phyloP scores from a whole-genome alignment of 2,113 vertebrate species.

The Thunnus thynnus region DNA sequence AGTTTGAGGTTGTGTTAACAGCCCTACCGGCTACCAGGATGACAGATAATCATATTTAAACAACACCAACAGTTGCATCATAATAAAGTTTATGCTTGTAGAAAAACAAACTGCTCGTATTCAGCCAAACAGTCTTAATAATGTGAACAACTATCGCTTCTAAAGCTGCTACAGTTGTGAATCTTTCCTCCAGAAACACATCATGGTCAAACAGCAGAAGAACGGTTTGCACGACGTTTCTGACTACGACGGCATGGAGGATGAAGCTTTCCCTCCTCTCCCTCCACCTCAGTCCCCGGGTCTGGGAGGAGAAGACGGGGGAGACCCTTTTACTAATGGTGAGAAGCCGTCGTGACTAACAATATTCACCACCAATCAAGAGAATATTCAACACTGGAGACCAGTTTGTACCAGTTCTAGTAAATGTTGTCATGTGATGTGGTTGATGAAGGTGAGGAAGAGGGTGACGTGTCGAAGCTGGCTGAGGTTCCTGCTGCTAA shows the following conservation, averaged over 20 bases:
- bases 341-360: slow-evolving; percentile 59
- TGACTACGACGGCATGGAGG: slow-evolving; percentile 85
- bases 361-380: too few species aligned
- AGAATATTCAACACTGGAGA: not conserved
- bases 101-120: too few species aligned
- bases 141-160: too few species aligned
- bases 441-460: slow-evolving; percentile 71
- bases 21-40: too few species aligned
- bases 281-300: slow-evolving; percentile 91
- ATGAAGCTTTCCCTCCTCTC: slow-evolving; percentile 90
- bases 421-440: not conserved
- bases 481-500: slow-evolving; percentile 85
- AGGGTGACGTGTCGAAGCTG: slow-evolving; percentile 82
- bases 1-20: too few species aligned
- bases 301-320: slow-evolving; percentile 36
- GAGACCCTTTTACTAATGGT: slow-evolving; percentile 74
- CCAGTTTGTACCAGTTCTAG: not conserved
- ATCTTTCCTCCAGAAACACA: slow-evolving; percentile 14
- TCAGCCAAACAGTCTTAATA: too few species aligned
- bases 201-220: slow-evolving; percentile 83
- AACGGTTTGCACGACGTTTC: slow-evolving; percentile 67
- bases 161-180: not conserved
- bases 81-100: too few species aligned
- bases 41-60: too few species aligned
- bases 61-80: too few species aligned